A percentile compares a stretch with the other conserved stretches of the same genome.
phyloP scores from a whole-genome alignment of 2,113 vertebrate genomes.

The Upupa epops region DNA sequence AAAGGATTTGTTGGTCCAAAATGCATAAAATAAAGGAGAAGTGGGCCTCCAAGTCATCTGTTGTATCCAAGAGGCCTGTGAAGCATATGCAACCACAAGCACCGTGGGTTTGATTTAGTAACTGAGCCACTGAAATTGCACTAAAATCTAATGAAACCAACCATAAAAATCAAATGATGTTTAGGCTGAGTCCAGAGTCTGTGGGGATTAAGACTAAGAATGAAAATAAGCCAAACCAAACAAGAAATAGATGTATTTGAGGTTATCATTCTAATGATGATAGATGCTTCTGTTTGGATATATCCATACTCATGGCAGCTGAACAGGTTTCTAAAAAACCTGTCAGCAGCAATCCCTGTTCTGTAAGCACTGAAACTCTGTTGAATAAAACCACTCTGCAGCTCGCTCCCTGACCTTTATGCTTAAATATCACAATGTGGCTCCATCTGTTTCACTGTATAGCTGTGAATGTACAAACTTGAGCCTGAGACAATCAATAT shows the following conservation, averaged over 20 bases:
- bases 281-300: slow-evolving; percentile 15
- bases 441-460: slow-evolving; percentile 59
- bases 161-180: slow-evolving; percentile 39
- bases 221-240: not conserved
- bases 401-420: slow-evolving; percentile 49
- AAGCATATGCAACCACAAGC: slow-evolving; percentile 38
- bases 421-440: slow-evolving; percentile 27
- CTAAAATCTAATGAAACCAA: slow-evolving; percentile 45
- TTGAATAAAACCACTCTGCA: slow-evolving; percentile 31
- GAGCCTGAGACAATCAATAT: slow-evolving; percentile 56
- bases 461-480: not conserved
- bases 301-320: not conserved
- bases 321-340: slow-evolving; percentile 24
- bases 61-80: not conserved
- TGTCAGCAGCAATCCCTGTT: slow-evolving; percentile 19
- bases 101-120: slow-evolving; percentile 29
- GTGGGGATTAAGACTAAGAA: not conserved
- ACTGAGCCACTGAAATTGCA: slow-evolving; percentile 40
- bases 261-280: slow-evolving; percentile 12
- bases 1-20: slow-evolving; percentile 21
- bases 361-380: slow-evolving; percentile 1
- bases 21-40: slow-evolving; percentile 19
- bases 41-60: not conserved
- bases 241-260: not conserved
- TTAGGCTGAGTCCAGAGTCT: slow-evolving; percentile 30